Conservation (phyloP, 2,113 vertebrate genomes). For the Daboia siamensis region DNA sequence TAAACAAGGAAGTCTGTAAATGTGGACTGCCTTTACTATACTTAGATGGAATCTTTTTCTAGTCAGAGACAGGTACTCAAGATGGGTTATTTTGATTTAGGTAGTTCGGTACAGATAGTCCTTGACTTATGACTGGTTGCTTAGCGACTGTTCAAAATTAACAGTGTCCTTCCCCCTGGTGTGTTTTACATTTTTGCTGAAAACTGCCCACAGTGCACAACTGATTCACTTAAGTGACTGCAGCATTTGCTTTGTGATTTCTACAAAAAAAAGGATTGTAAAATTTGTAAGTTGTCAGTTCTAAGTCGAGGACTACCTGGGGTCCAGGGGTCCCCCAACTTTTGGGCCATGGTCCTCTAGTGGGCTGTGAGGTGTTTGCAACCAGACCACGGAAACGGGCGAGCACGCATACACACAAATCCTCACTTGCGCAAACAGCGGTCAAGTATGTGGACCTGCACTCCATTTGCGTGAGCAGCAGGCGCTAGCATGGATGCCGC, state of each 20-base stretch:
- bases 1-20: background rate
- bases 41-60: background rate
- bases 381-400: background rate
- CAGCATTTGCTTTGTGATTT: no score
- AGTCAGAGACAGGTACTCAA: background rate
- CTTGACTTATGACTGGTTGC: no score
- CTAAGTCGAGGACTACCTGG: background rate
- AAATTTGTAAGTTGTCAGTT: background rate
- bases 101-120: background rate
- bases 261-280: no score
- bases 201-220: no score
- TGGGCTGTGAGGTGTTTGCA: background rate
- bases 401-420: no score
- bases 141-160: no score
- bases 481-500: background rate
- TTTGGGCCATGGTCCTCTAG: no score
- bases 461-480: background rate
- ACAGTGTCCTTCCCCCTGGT: no score
- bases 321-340: background rate
- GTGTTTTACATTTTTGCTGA: no score
- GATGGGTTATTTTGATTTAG: background rate
- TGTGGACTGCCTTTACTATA: background rate
- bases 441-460: fast-evolving
- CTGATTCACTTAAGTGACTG: no score
- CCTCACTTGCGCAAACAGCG: background rate